Conservation (phyloP, 2,888 invertebrate species). For the Listrodromus nycthemerus region DNA sequence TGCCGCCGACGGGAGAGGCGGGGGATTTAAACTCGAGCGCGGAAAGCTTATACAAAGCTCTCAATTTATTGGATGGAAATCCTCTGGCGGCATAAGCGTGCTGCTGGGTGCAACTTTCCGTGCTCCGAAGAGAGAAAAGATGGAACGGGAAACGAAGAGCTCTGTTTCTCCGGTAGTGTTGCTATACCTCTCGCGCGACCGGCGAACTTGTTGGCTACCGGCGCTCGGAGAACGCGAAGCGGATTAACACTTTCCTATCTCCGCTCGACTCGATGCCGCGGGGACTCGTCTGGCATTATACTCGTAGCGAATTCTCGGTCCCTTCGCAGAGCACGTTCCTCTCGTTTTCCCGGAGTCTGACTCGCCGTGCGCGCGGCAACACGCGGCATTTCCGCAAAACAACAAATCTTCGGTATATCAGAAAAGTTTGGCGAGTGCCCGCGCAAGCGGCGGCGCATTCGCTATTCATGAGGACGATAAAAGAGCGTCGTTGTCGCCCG, state of each 20-base stretch:
- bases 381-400: constrained; percentile 62
- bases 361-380: constrained; percentile 42
- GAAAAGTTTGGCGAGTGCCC: constrained; percentile 68
- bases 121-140: constrained; percentile 73
- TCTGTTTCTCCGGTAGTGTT: constrained; percentile 15
- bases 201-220: constrained; percentile 52
- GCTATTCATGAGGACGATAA: constrained; percentile 70
- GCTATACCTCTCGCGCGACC: constrained; percentile 36
- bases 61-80: constrained; percentile 87
- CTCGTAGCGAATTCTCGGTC: constrained; percentile 56
- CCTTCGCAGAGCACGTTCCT: constrained; percentile 49
- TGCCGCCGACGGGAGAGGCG: constrained; percentile 71
- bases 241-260: constrained; percentile 87
- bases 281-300: constrained; percentile 66
- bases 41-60: constrained; percentile 87
- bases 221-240: constrained; percentile 59
- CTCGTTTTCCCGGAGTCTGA: constrained; percentile 46
- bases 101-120: constrained; percentile 84
- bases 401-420: constrained; percentile 72
- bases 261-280: constrained; percentile 71
- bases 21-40: constrained; percentile 84
- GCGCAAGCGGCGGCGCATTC: constrained; percentile 61
- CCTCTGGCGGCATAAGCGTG: constrained; percentile 83
- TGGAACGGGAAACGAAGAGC: constrained; percentile 4
- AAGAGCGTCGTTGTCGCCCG: constrained; percentile 72